Conservation (phyloP, 2,797 vertebrate species). For the Sebastes itinus region DNA sequence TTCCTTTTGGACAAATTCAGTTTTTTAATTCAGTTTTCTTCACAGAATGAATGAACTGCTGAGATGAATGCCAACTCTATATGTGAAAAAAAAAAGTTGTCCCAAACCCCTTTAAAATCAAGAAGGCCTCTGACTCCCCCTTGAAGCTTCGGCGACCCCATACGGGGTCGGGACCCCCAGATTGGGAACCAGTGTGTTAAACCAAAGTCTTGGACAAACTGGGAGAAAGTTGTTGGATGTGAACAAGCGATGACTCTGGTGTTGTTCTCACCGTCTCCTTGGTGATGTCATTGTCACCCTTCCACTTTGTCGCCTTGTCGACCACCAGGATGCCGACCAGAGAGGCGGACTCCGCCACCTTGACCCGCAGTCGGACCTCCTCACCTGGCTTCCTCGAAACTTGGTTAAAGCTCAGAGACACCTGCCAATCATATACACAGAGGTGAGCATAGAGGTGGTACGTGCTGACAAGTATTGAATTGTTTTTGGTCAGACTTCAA, state of each 20-base stretch:
- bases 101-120: too few species aligned
- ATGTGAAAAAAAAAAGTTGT: too few species aligned
- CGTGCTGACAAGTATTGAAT: too few species aligned
- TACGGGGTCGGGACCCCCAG: too few species aligned
- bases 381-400: conserved; percentile 77
- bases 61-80: too few species aligned
- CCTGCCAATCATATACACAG: conserved; percentile 68
- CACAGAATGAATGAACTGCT: too few species aligned
- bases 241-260: not conserved
- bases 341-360: conserved; percentile 80
- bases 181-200: too few species aligned
- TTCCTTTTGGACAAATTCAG: too few species aligned
- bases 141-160: too few species aligned
- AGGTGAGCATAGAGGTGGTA: too few species aligned
- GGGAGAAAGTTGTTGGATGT: not conserved
- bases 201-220: not conserved
- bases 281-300: conserved; percentile 84
- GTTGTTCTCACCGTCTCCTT: conserved; percentile 80
- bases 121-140: too few species aligned
- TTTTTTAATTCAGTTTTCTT: too few species aligned
- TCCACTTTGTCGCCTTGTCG: conserved; percentile 85
- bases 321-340: conserved; percentile 88
- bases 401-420: conserved; percentile 87
- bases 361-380: conserved; percentile 81
- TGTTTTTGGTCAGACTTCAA: not conserved